These are phyloP conservation scores for Microplitis demolitor DNA, from an alignment of 1,140 invertebrate genomes.

Conservation along the genomic window DNA sequence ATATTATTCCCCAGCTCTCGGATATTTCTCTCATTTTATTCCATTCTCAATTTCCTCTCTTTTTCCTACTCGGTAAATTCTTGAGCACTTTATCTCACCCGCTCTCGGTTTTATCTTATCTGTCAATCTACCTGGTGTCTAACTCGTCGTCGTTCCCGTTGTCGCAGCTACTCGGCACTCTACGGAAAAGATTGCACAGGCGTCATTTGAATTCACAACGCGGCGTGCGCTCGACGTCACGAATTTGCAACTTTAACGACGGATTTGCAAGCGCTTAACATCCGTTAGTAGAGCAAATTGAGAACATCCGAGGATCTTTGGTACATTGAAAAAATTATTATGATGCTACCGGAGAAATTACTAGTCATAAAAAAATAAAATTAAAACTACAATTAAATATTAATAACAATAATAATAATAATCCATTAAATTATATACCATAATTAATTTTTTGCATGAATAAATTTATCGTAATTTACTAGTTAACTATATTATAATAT, in stretches of 20 bases:
- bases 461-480: too few species aligned
- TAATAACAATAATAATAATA: too few species aligned
- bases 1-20: background rate
- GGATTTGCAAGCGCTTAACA: constrained; percentile 25
- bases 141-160: background rate
- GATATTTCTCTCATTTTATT: background rate
- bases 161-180: background rate
- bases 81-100: background rate
- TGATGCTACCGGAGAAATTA: background rate
- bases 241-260: constrained; percentile 23
- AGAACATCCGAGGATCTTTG: constrained; percentile 15
- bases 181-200: background rate
- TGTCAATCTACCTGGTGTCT: background rate
- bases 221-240: background rate
- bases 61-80: too few species aligned
- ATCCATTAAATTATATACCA: too few species aligned
- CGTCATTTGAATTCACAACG: constrained; percentile 27
- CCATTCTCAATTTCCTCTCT: too few species aligned
- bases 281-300: constrained; percentile 22
- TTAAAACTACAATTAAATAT: background rate
- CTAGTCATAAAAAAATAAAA: background rate
- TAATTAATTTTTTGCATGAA: too few species aligned
- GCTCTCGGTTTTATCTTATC: background rate
- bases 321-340: background rate
- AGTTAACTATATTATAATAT: too few species aligned